Conservation (phyloP, 2,797 vertebrate species). For the Pelochelys cantorii region DNA sequence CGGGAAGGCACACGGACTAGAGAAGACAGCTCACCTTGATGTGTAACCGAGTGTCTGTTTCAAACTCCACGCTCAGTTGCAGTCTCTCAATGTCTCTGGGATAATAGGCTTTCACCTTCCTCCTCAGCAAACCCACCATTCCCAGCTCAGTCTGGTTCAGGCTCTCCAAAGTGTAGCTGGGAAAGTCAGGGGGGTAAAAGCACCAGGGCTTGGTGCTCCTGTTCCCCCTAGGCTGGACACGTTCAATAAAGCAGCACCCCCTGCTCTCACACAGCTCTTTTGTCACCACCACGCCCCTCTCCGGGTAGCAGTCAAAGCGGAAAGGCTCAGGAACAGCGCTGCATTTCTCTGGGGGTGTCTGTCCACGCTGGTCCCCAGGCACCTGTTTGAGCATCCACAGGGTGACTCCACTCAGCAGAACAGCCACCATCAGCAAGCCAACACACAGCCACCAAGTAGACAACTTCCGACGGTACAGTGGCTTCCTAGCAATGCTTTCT, state of each 20-base stretch:
- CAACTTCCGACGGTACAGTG: neutral
- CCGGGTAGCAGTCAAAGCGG: slow-evolving; percentile 92
- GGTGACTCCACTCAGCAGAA: slow-evolving; percentile 63
- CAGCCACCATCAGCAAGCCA: slow-evolving; percentile 26
- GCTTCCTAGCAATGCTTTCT: neutral
- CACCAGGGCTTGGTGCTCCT: slow-evolving; percentile 88
- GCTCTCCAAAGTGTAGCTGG: slow-evolving; percentile 85
- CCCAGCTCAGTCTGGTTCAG: slow-evolving; percentile 81
- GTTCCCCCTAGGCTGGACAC: fast-evolving
- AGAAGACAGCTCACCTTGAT: slow-evolving; percentile 82
- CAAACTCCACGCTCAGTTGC: slow-evolving; percentile 82
- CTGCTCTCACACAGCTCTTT: slow-evolving; percentile 86
- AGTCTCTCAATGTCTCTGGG: slow-evolving; percentile 84
- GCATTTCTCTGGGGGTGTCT: slow-evolving; percentile 65
- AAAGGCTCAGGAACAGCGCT: slow-evolving; percentile 74
- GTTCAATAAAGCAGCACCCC: slow-evolving; percentile 87
- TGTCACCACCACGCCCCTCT: slow-evolving; percentile 83
- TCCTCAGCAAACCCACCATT: slow-evolving; percentile 80
- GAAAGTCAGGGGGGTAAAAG: slow-evolving; percentile 87
- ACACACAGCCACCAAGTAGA: slow-evolving; percentile 65
- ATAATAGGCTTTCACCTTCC: slow-evolving; percentile 85
- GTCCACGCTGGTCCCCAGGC: slow-evolving; percentile 14
- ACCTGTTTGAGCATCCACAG: slow-evolving; percentile 72
- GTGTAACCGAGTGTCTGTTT: slow-evolving; percentile 84
- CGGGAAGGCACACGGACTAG: neutral